A percentile compares a stretch with the other conserved stretches of the same genome.
Evolutionary conservation across 2,797 vertebrate genomes (phyloP).

Genomic region (Antennarius maculatus): DNA sequence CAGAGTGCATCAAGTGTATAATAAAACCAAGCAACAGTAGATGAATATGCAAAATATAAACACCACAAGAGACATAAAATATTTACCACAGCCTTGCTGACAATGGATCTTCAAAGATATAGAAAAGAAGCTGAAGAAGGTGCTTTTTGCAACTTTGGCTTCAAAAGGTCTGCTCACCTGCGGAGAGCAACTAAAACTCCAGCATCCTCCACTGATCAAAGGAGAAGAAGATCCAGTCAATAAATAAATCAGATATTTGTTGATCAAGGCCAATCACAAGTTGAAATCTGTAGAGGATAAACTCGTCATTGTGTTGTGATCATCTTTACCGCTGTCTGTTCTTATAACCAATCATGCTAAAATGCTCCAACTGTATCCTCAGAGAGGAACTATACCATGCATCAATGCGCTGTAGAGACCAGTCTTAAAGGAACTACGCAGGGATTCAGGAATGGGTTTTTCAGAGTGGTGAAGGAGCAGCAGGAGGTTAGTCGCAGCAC

Average conservation of each 20-base stretch:
- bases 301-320: background rate
- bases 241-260: conserved; percentile 7
- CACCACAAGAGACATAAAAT: too few species aligned
- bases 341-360: background rate
- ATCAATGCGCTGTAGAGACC: conserved; percentile 1
- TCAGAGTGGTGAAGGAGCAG: background rate
- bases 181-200: background rate
- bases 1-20: too few species aligned
- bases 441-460: conserved; percentile 19
- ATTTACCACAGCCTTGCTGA: too few species aligned
- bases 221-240: background rate
- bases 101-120: too few species aligned
- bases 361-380: background rate
- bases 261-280: background rate
- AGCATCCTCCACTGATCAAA: background rate
- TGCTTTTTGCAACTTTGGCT: background rate
- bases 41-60: too few species aligned
- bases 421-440: background rate
- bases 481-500: conserved; percentile 31
- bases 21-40: too few species aligned
- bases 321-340: background rate
- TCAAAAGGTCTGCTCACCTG: background rate
- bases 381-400: background rate
- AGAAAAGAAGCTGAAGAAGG: too few species aligned
- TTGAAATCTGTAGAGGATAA: background rate